These are phyloP conservation scores for Hyalella azteca DNA, from an alignment of 2,888 invertebrate species.

Conservation along the genomic window DNA sequence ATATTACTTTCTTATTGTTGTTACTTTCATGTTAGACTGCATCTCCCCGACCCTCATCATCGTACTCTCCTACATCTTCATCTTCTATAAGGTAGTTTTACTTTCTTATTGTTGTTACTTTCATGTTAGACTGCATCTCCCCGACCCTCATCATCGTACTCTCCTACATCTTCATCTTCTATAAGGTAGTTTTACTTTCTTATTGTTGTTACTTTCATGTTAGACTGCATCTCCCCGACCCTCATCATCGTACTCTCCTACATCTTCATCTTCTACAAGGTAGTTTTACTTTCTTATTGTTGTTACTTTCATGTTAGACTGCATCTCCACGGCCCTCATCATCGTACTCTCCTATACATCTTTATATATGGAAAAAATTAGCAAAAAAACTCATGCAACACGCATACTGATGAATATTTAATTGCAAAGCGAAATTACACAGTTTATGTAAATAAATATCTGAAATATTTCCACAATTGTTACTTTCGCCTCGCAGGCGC, in stretches of 20 bases:
- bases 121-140: neutral
- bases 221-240: slow-evolving; percentile 50
- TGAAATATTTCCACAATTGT: no score
- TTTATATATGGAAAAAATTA: no score
- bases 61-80: slow-evolving; percentile 54
- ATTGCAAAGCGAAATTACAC: no score
- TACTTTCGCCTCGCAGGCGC: neutral
- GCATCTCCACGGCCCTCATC: neutral
- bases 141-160: neutral
- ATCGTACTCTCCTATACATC: neutral
- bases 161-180: neutral
- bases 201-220: neutral
- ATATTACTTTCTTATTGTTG: neutral
- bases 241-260: slow-evolving; percentile 51
- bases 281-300: neutral
- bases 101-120: neutral
- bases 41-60: slow-evolving; percentile 48
- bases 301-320: neutral
- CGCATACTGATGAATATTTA: no score
- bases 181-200: slow-evolving; percentile 31
- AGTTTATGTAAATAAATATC: no score
- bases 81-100: slow-evolving; percentile 52
- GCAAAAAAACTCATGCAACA: no score
- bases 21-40: slow-evolving; percentile 34
- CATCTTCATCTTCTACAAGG: slow-evolving; percentile 57